Evolutionary conservation across 2,888 invertebrate genomes (phyloP), one percentile per base, ranked within the genome.

Genomic region (Drosophila tripunctata): DNA sequence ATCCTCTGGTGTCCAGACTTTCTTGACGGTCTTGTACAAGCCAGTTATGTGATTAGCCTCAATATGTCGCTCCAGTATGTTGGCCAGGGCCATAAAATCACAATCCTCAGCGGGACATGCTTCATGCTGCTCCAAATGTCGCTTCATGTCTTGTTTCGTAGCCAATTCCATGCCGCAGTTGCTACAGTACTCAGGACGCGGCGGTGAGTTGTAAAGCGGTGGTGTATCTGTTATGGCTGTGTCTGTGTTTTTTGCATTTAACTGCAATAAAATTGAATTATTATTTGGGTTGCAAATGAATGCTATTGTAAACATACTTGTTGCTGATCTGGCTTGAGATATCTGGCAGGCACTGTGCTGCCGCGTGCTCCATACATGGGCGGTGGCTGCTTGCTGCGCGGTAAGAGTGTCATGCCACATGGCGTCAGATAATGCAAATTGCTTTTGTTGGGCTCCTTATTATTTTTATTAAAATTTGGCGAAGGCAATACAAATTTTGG

Each of bases 41-140:
- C 97, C 97, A n/a, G 95, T 94, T 4, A 93, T 93, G 91, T 98
- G 98, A 91, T 97, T 96, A 93, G 95, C 94, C 89, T 93, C 93
- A 74, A 96, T 94, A 88, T 98, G 98, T 76, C 94, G 94, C 64
- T 95, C 94, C 10, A 98, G 94, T 2, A 97, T 93, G 89, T 94
- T 94, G 2, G 79, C 55, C 40, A 88, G 64, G 3, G 88, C 89
- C 0, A 65, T 57, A 38, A 84, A 89, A 2, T 60, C 69, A 88
- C 98, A 98, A 10, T 95, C 96, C 80, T 96, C 96, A 50, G 95
- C 93, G 48, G 94, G 95, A 89, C 98, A 98, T 90, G 93, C 93
- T 90, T 94, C 93, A 91, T 98, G 98, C 80, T 95, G 94, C n/a
- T 92, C 91, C 70, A 93, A 92, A 90, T 98, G 98, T 44, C 93